phyloP scores from a whole-genome alignment of 2,888 invertebrate genomes.

The Willowsia nigromaculata region DNA sequence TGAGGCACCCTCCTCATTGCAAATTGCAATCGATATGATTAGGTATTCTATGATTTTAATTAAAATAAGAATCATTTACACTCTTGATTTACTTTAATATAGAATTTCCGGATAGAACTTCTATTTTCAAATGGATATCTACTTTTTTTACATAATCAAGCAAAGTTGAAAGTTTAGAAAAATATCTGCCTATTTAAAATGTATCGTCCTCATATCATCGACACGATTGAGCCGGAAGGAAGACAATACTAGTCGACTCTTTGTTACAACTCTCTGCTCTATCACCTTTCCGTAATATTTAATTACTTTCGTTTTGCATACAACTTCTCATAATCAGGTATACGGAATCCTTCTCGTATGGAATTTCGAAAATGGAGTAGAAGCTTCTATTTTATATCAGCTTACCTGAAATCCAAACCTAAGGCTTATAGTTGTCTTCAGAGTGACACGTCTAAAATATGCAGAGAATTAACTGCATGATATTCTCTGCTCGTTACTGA shows the following conservation, averaged over 20 bases:
- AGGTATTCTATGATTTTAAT: constrained; percentile 6
- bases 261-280: background rate
- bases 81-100: background rate
- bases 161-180: no score
- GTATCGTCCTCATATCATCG: background rate
- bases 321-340: background rate
- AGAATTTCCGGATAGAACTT: background rate
- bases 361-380: background rate
- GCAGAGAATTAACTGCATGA: no score
- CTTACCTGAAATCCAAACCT: no score
- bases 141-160: background rate
- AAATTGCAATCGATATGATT: background rate
- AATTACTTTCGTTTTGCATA: background rate
- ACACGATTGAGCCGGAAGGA: background rate
- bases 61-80: background rate
- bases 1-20: background rate
- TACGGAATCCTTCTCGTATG: background rate
- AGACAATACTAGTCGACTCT: background rate
- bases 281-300: background rate
- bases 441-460: no score
- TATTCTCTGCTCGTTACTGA: background rate
- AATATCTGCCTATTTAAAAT: background rate
- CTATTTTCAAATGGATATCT: background rate
- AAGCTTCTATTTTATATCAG: no score
- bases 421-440: no score